A percentile compares a stretch with the other conserved stretches of the same genome.
Conservation (phyloP, 2,113 vertebrate genomes). For the Ochotona curzoniae region DNA sequence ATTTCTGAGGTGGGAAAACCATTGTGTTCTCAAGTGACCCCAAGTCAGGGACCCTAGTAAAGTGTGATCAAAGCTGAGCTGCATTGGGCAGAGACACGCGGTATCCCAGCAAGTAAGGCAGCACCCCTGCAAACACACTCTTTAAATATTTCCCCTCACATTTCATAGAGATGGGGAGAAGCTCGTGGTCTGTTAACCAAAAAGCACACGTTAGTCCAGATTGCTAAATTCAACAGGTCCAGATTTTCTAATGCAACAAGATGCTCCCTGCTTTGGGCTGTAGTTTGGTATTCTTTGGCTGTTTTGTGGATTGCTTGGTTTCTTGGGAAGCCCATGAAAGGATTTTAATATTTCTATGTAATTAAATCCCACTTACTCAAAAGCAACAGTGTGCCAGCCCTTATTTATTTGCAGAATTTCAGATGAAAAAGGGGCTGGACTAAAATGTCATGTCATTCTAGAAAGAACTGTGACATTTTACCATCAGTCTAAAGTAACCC, state of each 20-base stretch:
- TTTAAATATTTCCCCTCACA: neutral
- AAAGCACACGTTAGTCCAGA: neutral
- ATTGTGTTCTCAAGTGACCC: constrained; percentile 34
- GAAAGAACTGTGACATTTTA: neutral
- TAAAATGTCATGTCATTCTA: neutral
- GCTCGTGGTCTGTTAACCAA: neutral
- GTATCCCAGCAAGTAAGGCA: neutral
- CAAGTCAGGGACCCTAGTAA: neutral
- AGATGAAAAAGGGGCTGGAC: neutral
- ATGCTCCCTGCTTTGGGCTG: neutral
- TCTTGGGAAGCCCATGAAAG: neutral
- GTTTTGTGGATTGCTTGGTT: neutral
- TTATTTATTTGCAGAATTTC: neutral
- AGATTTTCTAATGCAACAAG: neutral
- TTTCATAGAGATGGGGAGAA: neutral
- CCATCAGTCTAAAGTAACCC: neutral
- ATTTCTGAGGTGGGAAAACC: neutral
- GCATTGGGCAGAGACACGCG: neutral
- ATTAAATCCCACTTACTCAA: neutral
- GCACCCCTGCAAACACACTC: neutral
- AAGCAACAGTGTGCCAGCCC: neutral
- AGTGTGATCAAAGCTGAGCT: neutral
- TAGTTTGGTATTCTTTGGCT: neutral
- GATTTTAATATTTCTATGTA: neutral
- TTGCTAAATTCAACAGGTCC: neutral